These are phyloP conservation scores for Chlorops oryzae DNA, from an alignment of 1,140 invertebrate species.

Conservation along the genomic window DNA sequence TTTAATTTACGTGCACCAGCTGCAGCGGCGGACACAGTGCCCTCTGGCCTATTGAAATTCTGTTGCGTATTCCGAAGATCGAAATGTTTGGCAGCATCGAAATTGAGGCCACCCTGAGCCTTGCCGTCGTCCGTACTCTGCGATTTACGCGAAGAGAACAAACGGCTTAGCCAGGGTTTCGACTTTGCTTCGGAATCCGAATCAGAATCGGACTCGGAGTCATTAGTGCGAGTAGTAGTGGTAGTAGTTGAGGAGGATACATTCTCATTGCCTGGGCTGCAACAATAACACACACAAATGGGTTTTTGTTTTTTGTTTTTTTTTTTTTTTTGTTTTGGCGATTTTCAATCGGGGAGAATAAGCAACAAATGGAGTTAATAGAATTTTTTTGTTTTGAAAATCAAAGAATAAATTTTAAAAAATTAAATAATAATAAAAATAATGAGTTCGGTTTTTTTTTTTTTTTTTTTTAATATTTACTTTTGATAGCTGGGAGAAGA, in stretches of 20 bases:
- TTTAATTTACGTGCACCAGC: constrained; percentile 35
- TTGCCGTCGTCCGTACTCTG: constrained; percentile 11
- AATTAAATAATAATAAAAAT: too few species aligned
- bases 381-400: background rate
- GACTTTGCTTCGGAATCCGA: constrained; percentile 34
- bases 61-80: constrained; percentile 41
- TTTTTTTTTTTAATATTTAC: too few species aligned
- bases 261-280: constrained; percentile 44
- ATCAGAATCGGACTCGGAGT: constrained; percentile 28
- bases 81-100: constrained; percentile 44
- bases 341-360: background rate
- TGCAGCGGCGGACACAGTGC: constrained; percentile 32
- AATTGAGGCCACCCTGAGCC: constrained; percentile 33
- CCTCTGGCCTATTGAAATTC: constrained; percentile 47
- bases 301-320: background rate
- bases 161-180: constrained; percentile 46
- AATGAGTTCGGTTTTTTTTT: too few species aligned
- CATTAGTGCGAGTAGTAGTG: constrained; percentile 31
- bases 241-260: constrained; percentile 42
- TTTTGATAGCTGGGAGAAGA: too few species aligned
- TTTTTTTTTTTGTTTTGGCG: background rate
- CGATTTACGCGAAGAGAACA: constrained; percentile 29
- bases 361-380: background rate
- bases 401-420: too few species aligned
- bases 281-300: constrained; percentile 36